Conservation (phyloP, 2,113 vertebrate species). For the Nanger granti region DNA sequence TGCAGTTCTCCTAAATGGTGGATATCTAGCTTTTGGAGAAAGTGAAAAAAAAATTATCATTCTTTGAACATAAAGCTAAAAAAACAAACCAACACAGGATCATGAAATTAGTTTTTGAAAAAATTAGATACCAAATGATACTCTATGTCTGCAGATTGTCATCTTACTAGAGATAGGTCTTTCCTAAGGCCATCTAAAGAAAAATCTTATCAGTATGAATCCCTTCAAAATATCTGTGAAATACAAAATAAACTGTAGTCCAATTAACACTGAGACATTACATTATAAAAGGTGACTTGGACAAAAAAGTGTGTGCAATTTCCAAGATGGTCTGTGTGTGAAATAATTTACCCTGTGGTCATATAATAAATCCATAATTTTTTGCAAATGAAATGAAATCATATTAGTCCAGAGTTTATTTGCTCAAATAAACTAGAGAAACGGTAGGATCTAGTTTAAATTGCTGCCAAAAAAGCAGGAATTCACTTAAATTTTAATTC, state of each 20-base stretch:
- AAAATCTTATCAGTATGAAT: neutral
- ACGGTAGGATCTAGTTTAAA: slow-evolving; percentile 65
- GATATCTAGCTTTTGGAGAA: neutral
- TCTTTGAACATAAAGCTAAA: neutral
- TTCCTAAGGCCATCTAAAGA: neutral
- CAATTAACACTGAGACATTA: neutral
- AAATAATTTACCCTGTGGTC: neutral
- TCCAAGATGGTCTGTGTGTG: neutral
- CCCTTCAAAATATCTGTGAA: neutral
- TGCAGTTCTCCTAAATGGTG: neutral
- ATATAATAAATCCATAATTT: neutral
- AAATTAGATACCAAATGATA: neutral
- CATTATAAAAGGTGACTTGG: neutral
- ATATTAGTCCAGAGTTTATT: slow-evolving; percentile 59
- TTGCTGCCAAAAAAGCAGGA: slow-evolving; percentile 65
- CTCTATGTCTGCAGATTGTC: neutral
- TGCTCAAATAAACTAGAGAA: slow-evolving; percentile 64
- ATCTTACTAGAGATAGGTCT: neutral
- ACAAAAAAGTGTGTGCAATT: neutral
- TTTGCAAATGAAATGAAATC: slow-evolving; percentile 66
- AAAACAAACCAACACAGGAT: neutral
- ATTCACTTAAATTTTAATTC: slow-evolving; percentile 90
- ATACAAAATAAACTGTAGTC: neutral
- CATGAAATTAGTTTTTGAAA: neutral
- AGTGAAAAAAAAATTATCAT: neutral